These are phyloP conservation scores for Polypterus bichir DNA, from an alignment of 2,113 vertebrate species.

Conservation along the genomic window DNA sequence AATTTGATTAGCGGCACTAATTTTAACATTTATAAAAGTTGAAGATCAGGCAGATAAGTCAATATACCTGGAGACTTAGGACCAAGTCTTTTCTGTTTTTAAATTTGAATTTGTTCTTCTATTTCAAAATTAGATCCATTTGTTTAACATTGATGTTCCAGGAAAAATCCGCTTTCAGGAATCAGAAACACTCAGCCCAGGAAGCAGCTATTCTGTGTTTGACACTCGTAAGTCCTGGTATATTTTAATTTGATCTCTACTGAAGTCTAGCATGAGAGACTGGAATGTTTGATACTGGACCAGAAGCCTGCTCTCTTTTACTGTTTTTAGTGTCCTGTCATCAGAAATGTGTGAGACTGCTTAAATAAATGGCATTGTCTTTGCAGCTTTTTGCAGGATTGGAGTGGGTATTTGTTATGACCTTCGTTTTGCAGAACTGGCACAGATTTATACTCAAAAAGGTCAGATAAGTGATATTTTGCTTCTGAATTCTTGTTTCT, in stretches of 20 bases:
- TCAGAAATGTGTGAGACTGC: not conserved
- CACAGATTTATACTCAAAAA: conserved; percentile 78
- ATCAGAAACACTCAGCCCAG: conserved; percentile 79
- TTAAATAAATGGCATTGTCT: not conserved
- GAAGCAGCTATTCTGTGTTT: conserved; percentile 70
- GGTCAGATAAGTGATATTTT: conserved; percentile 43
- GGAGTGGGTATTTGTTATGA: conserved; percentile 96
- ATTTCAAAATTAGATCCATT: conserved; percentile 65
- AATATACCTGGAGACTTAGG: no score
- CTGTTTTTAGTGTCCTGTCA: not conserved
- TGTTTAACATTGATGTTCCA: conserved; percentile 89
- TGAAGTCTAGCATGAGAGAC: no score
- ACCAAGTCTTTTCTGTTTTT: no score
- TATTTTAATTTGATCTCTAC: no score
- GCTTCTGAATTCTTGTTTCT: not conserved
- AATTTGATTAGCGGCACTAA: no score
- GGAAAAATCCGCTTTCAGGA: conserved; percentile 92
- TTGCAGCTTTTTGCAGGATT: conserved; percentile 81
- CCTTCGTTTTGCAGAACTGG: conserved; percentile 86
- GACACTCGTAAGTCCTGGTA: conserved; percentile 67
- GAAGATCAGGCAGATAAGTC: no score
- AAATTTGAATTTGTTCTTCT: conserved; percentile 5
- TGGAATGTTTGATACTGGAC: no score
- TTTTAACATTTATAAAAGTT: no score
- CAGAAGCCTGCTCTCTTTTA: no score